These are phyloP conservation scores for Incurvaria masculella DNA, from an alignment of 2,888 invertebrate genomes.

Conservation along the genomic window DNA sequence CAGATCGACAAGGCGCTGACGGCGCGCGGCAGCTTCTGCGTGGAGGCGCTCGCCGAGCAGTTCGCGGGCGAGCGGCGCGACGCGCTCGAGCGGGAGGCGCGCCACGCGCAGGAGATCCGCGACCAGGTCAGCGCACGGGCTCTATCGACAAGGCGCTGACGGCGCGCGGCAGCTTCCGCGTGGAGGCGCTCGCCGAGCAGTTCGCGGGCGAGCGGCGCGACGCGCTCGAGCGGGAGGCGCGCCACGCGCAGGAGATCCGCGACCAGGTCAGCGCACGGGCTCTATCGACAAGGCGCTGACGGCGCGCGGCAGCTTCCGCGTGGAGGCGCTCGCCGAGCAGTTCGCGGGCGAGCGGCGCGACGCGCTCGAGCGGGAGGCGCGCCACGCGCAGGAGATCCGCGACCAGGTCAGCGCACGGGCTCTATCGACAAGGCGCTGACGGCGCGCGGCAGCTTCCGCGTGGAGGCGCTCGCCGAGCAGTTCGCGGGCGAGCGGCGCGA, in stretches of 20 bases:
- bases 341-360: neutral
- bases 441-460: too few relatives aligned
- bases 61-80: constrained; percentile 30
- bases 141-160: too few relatives aligned
- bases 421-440: too few relatives aligned
- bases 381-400: too few relatives aligned
- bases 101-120: constrained; percentile 21
- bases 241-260: constrained; percentile 26
- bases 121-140: too few relatives aligned
- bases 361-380: too few relatives aligned
- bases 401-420: too few relatives aligned
- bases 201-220: constrained; percentile 40
- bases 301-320: neutral
- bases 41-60: constrained; percentile 27
- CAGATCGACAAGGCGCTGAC: constrained; percentile 74
- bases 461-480: too few relatives aligned
- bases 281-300: neutral
- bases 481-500: too few relatives aligned
- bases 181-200: constrained; percentile 53
- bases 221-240: constrained; percentile 19
- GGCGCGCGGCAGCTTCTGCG: constrained; percentile 66
- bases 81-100: constrained; percentile 21
- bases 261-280: neutral
- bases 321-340: neutral
- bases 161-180: constrained; percentile 37